A percentile compares a stretch with the other conserved stretches of the same genome.
Conservation (phyloP, 2,113 vertebrate genomes). For the Vulpes lagopus region DNA sequence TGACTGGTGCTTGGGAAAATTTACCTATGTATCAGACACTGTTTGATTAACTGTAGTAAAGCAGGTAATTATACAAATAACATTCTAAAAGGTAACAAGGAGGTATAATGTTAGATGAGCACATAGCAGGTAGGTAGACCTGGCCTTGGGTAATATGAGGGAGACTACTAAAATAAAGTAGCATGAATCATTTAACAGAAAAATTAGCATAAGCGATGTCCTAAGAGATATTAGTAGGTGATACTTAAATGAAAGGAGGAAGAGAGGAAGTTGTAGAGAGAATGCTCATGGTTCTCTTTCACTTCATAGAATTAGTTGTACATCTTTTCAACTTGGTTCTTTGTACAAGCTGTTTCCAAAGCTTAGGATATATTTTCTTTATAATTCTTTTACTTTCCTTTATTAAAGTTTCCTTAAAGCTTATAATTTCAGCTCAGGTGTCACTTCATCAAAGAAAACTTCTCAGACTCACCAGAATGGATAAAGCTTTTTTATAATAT, state of each 20-base stretch:
- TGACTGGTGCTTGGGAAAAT: not conserved
- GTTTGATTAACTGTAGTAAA: not conserved
- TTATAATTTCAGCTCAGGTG: not conserved
- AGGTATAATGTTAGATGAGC: not conserved
- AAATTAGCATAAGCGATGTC: not conserved
- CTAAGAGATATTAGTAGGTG: not conserved
- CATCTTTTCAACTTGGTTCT: fast-evolving
- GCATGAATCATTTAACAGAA: not conserved
- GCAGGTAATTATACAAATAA: not conserved
- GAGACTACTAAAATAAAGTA: not conserved
- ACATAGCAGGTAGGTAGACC: too few species aligned
- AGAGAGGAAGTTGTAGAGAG: not conserved
- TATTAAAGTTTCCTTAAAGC: not conserved
- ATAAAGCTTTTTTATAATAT: not conserved
- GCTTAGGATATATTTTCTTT: not conserved
- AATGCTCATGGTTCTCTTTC: not conserved
- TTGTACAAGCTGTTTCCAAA: not conserved
- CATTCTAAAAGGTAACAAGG: not conserved
- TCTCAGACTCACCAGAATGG: not conserved
- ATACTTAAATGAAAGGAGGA: not conserved
- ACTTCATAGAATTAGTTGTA: not conserved
- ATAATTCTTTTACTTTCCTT: not conserved
- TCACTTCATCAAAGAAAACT: not conserved
- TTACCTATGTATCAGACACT: not conserved
- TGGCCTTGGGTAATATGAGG: not conserved